Conservation (phyloP, 2,797 vertebrate genomes). For the Coranthus polyacanthus region DNA sequence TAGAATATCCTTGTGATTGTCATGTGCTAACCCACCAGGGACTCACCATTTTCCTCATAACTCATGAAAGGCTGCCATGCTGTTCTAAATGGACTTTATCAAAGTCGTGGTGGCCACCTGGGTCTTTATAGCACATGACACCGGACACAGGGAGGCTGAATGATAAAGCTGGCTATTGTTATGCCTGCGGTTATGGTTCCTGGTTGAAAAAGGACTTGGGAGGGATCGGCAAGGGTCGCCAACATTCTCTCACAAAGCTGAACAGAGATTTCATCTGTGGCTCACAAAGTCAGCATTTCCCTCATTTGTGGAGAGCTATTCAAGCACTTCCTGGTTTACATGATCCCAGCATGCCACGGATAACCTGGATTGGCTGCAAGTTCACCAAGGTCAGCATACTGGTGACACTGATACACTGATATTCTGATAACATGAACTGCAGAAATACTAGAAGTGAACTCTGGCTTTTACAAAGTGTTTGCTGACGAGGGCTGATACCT, state of each 20-base stretch:
- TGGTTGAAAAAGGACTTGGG: conserved; percentile 31
- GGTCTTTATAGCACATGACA: conserved; percentile 42
- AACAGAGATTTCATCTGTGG: conserved; percentile 64
- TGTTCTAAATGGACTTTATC: conserved; percentile 34
- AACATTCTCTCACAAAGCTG: conserved; percentile 59
- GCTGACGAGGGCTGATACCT: neutral
- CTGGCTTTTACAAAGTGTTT: neutral
- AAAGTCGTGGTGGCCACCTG: conserved; percentile 44
- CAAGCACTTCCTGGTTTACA: conserved; percentile 77
- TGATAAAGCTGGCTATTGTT: conserved; percentile 71
- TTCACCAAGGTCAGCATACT: conserved; percentile 53
- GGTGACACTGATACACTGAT: conserved; percentile 28
- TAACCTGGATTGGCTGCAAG: conserved; percentile 51
- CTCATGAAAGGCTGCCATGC: conserved; percentile 7
- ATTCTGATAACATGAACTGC: conserved; percentile 20
- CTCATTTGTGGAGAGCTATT: conserved; percentile 76
- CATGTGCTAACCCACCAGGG: conserved; percentile 8
- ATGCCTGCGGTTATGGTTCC: conserved; percentile 40
- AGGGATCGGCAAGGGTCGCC: conserved; percentile 41
- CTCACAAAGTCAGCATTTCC: conserved; percentile 76
- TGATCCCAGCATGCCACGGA: conserved; percentile 60
- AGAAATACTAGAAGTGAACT: neutral
- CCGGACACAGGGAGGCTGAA: conserved; percentile 59
- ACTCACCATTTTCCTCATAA: neutral
- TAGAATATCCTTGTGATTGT: conserved; percentile 22